These are phyloP conservation scores for Todiramphus chloris DNA, from an alignment of 2,113 vertebrate genomes.

Conservation along the genomic window DNA sequence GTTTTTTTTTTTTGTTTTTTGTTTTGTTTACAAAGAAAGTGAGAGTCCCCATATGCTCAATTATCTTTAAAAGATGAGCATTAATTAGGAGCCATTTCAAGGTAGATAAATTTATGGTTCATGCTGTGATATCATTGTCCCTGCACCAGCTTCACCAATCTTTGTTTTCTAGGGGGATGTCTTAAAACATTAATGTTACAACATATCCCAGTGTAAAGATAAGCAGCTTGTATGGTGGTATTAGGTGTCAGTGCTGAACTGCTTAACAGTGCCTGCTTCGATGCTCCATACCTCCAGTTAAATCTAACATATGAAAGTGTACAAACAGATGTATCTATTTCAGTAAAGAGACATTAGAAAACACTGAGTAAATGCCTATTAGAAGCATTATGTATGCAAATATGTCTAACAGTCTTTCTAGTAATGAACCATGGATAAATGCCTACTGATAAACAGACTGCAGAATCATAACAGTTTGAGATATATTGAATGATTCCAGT, in stretches of 20 bases:
- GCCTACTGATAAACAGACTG: not conserved
- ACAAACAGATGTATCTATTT: not conserved
- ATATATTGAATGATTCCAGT: not conserved
- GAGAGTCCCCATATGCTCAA: not conserved
- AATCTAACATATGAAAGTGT: not conserved
- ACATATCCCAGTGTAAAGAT: not conserved
- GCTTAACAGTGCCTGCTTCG: not conserved
- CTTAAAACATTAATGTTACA: not conserved
- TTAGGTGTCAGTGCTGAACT: not conserved
- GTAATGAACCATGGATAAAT: slow-evolving; percentile 17
- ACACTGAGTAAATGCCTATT: not conserved
- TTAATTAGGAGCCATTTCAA: not conserved
- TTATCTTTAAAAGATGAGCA: not conserved
- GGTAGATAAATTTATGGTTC: not conserved
- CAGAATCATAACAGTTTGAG: not conserved
- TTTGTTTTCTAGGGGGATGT: not conserved
- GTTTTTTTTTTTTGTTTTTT: not conserved
- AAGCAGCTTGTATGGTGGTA: not conserved
- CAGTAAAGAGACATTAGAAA: slow-evolving; percentile 3
- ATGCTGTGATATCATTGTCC: not conserved
- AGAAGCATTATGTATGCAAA: not conserved
- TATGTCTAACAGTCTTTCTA: not conserved
- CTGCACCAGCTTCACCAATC: not conserved
- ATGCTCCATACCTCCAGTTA: not conserved
- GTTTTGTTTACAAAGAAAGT: not conserved